Evolutionary conservation across 2,113 vertebrate genomes (phyloP).

Genomic region (Phalacrocorax carbo): DNA sequence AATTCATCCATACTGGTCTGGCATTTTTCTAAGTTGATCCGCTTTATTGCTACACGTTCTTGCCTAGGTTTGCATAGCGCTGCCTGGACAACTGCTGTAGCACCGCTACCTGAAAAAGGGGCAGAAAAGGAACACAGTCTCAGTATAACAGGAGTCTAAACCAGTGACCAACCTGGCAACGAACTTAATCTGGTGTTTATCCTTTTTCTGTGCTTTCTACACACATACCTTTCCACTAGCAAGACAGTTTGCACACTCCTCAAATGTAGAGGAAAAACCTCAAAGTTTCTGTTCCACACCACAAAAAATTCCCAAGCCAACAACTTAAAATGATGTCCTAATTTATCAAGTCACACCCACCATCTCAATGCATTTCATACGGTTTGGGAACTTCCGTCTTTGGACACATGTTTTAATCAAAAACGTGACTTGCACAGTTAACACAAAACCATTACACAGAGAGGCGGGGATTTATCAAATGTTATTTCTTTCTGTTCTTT

Average conservation of each 20-base stretch:
- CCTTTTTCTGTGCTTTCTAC: neutral
- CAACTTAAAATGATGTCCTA: neutral
- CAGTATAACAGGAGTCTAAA: neutral
- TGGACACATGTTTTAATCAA: neutral
- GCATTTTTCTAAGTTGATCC: conserved; percentile 99
- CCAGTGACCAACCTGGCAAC: neutral
- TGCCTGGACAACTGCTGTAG: conserved; percentile 97
- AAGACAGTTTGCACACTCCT: neutral
- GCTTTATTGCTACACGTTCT: conserved; percentile 97
- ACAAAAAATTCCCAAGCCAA: neutral
- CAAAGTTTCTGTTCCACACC: neutral
- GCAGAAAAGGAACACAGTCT: neutral
- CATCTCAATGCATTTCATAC: neutral
- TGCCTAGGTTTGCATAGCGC: conserved; percentile 94
- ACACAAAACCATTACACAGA: neutral
- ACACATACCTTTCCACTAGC: neutral
- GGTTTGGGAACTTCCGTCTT: neutral
- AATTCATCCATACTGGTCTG: conserved; percentile 99
- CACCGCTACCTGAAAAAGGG: conserved; percentile 88
- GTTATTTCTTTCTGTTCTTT: neutral
- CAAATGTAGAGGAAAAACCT: neutral
- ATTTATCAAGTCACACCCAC: neutral
- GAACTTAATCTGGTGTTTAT: neutral
- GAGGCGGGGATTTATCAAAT: neutral
- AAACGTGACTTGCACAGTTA: neutral